Percentiles rank a stretch among this genome's conserved stretches.
phyloP scores from a whole-genome alignment of 64 coral and sea anemone genomes.

The Montipora efflorescens region DNA sequence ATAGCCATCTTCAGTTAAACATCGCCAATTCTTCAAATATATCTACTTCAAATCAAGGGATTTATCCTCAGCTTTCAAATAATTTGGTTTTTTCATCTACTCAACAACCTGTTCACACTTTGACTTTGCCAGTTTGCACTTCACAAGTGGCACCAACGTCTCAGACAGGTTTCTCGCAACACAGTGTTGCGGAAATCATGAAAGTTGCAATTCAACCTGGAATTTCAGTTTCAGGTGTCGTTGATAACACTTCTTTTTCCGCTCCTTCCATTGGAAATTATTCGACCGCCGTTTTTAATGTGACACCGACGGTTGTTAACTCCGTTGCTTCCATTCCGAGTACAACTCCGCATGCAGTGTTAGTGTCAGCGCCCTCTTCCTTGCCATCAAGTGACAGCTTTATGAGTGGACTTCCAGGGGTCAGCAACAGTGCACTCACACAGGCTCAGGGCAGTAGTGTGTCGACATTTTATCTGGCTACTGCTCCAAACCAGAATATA shows the following conservation, averaged over 20 bases:
- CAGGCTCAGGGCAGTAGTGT: neutral
- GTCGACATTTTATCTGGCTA: conserved; percentile 4
- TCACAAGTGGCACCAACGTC: neutral
- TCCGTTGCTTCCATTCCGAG: neutral
- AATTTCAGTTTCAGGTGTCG: conserved; percentile 30
- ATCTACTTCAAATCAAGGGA: neutral
- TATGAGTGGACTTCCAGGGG: neutral
- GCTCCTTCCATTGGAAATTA: neutral
- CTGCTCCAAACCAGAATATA: conserved; percentile 20
- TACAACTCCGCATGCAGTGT: neutral
- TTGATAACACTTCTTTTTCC: neutral
- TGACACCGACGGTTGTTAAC: neutral
- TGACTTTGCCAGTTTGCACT: conserved; percentile 6
- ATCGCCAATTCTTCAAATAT: neutral
- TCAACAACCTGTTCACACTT: conserved; percentile 3
- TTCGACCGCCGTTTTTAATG: neutral
- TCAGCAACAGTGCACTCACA: neutral
- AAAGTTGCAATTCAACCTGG: conserved; percentile 54
- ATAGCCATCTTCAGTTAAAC: neutral
- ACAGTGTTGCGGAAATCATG: conserved; percentile 79
- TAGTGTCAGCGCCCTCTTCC: neutral
- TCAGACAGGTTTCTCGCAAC: conserved; percentile 73
- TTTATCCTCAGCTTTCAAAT: conserved; percentile 1
- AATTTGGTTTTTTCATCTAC: neutral
- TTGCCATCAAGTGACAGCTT: neutral